These are phyloP conservation scores for Meghimatium bilineatum DNA, from an alignment of 2,888 invertebrate species.

Conservation along the genomic window DNA sequence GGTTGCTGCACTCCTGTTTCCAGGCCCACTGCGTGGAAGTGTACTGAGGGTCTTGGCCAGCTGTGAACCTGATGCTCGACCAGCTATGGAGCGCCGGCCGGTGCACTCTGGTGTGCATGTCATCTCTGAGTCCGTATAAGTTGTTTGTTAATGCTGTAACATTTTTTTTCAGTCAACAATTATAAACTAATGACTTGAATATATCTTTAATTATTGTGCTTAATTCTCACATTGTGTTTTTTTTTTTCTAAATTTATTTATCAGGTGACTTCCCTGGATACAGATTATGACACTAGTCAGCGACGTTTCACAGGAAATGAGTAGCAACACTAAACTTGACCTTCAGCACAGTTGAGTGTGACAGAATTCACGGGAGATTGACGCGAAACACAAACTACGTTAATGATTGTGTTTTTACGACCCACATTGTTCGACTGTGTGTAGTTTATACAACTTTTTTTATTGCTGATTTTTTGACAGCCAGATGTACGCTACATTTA, in stretches of 20 bases:
- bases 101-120: too few species aligned
- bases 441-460: neutral
- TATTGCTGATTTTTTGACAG: neutral
- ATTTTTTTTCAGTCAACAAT: too few species aligned
- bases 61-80: too few species aligned
- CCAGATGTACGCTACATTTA: neutral
- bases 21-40: too few species aligned
- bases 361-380: neutral
- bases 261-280: neutral
- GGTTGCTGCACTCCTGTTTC: too few species aligned
- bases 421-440: neutral
- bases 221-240: neutral
- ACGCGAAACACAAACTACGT: too few species aligned
- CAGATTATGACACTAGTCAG: neutral
- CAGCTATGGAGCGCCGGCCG: too few species aligned
- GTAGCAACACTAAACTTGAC: neutral
- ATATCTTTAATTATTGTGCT: too few species aligned
- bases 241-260: neutral
- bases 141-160: too few species aligned
- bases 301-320: neutral
- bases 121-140: too few species aligned
- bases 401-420: neutral
- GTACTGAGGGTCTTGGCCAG: too few species aligned
- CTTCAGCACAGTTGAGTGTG: neutral
- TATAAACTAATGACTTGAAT: too few species aligned